Conservation (phyloP, 2,888 invertebrate species). For the Drosophila demipolita region DNA sequence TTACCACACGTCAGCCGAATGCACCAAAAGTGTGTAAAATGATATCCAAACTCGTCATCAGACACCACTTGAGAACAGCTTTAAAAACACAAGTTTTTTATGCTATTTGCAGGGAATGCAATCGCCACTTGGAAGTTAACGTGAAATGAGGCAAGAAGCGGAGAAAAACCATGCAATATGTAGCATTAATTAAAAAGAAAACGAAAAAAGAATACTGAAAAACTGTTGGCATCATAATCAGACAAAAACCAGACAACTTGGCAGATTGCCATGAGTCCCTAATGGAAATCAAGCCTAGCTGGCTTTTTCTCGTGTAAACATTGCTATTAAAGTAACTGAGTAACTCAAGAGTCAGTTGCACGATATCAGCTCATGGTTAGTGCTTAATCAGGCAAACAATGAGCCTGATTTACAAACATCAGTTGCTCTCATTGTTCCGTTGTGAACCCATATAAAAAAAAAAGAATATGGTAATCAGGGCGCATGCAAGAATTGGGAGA, state of each 20-base stretch:
- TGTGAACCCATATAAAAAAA: too few relatives aligned
- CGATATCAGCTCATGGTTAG: conserved; percentile 10
- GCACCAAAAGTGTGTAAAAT: conserved; percentile 23
- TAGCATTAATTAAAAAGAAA: conserved; percentile 3
- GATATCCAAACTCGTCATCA: conserved; percentile 24
- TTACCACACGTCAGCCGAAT: conserved; percentile 25
- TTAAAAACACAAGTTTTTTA: conserved; percentile 20
- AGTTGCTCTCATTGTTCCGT: too few relatives aligned
- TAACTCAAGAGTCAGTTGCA: conserved; percentile 31
- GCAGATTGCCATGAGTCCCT: conserved; percentile 6
- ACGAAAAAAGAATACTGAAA: background rate
- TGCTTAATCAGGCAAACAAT: conserved; percentile 15
- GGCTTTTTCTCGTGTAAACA: conserved; percentile 32
- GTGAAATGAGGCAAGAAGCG: background rate
- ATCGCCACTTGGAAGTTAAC: conserved; percentile 15
- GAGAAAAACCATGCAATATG: conserved; percentile 9
- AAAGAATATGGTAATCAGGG: background rate
- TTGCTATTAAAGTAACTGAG: conserved; percentile 51
- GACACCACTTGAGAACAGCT: conserved; percentile 12
- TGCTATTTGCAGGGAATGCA: conserved; percentile 39
- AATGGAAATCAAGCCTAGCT: conserved; percentile 38
- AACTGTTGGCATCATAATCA: conserved; percentile 24
- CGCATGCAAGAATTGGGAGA: background rate
- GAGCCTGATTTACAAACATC: background rate
- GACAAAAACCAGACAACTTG: conserved; percentile 24